Evolutionary conservation across 1,140 invertebrate species (phyloP).

Genomic region (Drosophila subpulchrella): DNA sequence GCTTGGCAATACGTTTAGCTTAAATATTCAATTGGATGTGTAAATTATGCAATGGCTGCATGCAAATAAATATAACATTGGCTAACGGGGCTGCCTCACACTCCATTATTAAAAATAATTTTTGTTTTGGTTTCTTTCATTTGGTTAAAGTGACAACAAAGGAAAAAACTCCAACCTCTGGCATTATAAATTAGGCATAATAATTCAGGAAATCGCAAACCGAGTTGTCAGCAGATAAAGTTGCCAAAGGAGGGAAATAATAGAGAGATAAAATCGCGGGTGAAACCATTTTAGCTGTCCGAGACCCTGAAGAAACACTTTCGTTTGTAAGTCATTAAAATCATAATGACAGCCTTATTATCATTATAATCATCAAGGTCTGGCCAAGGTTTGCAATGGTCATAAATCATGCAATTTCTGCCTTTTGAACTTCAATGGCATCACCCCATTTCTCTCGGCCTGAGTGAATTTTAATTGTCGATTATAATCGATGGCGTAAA

Average conservation of each 20-base stretch:
- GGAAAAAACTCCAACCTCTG: conserved; percentile 12
- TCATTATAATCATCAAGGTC: conserved; percentile 33
- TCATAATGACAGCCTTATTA: conserved; percentile 66
- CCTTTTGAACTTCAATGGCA: conserved; percentile 26
- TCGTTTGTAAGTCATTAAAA: conserved; percentile 78
- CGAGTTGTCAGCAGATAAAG: conserved; percentile 33
- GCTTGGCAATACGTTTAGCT: conserved; percentile 49
- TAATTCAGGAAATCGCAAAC: conserved; percentile 44
- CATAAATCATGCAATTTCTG: conserved; percentile 69
- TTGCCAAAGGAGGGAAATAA: conserved; percentile 18
- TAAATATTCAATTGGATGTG: conserved; percentile 70
- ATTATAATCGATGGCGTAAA: conserved; percentile 64
- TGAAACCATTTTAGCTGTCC: conserved; percentile 21
- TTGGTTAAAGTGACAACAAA: conserved; percentile 25
- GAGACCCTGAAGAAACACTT: conserved; percentile 49
- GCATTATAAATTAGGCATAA: conserved; percentile 43
- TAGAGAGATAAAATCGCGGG: conserved; percentile 15
- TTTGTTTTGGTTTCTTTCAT: conserved; percentile 5
- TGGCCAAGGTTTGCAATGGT: conserved; percentile 36
- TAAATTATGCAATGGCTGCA: conserved; percentile 56
- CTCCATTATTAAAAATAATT: conserved; percentile 38
- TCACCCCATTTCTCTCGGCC: conserved; percentile 17
- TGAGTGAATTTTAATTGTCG: conserved; percentile 70
- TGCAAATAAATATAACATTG: conserved; percentile 34
- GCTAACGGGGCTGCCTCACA: conserved; percentile 29